A percentile compares a stretch with the other conserved stretches of the same genome.
Evolutionary conservation across 1,140 invertebrate genomes (phyloP).

Genomic region (Aphelenchoides besseyi): DNA sequence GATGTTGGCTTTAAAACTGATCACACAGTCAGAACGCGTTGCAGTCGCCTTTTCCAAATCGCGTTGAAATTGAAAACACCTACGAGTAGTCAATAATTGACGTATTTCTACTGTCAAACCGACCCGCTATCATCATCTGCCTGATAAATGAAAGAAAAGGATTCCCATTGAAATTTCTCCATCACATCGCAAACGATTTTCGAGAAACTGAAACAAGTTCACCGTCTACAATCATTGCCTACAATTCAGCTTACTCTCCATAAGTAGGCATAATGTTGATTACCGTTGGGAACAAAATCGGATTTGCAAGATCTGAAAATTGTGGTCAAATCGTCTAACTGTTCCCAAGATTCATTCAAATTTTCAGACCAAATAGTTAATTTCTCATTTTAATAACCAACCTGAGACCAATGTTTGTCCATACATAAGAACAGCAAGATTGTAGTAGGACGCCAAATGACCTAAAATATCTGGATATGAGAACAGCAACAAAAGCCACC

Average conservation of each 20-base stretch:
- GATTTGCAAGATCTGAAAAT: slow-evolving; percentile 28
- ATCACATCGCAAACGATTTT: slow-evolving; percentile 29
- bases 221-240: neutral
- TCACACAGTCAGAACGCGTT: slow-evolving; percentile 3
- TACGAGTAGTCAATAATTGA: too few species aligned
- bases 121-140: slow-evolving; percentile 30
- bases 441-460: slow-evolving; percentile 37
- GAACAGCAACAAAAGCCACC: too few species aligned
- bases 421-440: slow-evolving; percentile 31
- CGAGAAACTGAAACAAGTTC: slow-evolving; percentile 25
- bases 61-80: slow-evolving; percentile 25
- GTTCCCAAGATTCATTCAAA: neutral
- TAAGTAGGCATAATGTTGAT: slow-evolving; percentile 32
- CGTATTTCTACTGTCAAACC: too few species aligned
- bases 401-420: slow-evolving; percentile 25
- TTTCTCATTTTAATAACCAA: neutral
- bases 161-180: slow-evolving; percentile 29
- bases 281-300: slow-evolving; percentile 30
- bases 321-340: slow-evolving; percentile 22
- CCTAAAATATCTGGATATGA: too few species aligned
- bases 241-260: slow-evolving; percentile 11
- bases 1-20: slow-evolving; percentile 19
- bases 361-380: neutral
- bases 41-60: slow-evolving; percentile 31
- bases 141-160: slow-evolving; percentile 38